phyloP scores from a whole-genome alignment of 2,797 vertebrate species.

The Cacajao melanocephalus region DNA sequence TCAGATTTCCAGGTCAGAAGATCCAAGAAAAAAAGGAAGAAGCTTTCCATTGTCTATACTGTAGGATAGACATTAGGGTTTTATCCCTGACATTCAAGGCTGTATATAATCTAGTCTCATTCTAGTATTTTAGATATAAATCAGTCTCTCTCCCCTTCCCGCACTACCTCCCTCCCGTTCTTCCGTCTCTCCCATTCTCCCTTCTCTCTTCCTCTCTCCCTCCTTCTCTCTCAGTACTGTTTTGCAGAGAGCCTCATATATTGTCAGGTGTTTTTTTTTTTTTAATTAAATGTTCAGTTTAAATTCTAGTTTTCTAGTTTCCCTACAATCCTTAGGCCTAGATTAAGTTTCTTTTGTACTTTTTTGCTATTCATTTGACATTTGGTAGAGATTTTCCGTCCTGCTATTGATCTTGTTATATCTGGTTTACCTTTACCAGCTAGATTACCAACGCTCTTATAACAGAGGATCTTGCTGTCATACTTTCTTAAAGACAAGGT shows the following conservation, averaged over 20 bases:
- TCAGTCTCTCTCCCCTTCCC: background rate
- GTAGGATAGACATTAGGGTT: background rate
- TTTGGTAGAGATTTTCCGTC: background rate
- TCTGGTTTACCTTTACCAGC: background rate
- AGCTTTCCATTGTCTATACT: background rate
- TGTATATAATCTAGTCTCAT: background rate
- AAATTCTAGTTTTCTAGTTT: background rate
- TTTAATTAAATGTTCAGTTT: constrained; percentile 7
- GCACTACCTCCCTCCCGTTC: background rate
- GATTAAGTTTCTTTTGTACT: background rate
- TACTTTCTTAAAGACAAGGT: background rate
- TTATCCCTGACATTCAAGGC: background rate
- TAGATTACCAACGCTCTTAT: background rate
- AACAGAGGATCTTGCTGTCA: background rate
- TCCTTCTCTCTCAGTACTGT: background rate
- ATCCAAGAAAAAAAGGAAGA: background rate
- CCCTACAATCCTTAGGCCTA: background rate
- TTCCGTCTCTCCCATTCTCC: fast-evolving
- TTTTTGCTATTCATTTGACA: constrained; percentile 26
- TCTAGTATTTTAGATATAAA: background rate
- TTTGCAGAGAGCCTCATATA: background rate
- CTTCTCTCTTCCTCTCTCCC: background rate
- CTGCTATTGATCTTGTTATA: background rate
- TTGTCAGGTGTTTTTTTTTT: background rate
- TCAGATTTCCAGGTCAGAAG: constrained; percentile 40